Conservation (phyloP, 2,113 vertebrate species). For the Electrona antarctica region DNA sequence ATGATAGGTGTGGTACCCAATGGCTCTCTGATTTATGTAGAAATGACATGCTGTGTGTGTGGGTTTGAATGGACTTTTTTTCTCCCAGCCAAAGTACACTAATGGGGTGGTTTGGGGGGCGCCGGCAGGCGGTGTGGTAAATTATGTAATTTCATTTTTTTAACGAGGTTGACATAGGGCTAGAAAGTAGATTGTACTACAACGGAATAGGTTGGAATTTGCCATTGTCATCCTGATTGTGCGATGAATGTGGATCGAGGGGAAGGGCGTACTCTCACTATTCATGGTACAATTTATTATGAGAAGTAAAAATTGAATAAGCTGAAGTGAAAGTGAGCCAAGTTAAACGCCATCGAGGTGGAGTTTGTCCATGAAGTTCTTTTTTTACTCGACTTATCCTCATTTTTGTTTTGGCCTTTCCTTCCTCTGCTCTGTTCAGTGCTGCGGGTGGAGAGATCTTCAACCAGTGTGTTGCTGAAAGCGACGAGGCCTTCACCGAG, state of each 20-base stretch:
- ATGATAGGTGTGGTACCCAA: neutral
- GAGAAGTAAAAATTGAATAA: constrained; percentile 26
- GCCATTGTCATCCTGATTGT: constrained; percentile 11
- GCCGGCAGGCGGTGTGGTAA: neutral
- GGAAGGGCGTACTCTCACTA: constrained; percentile 48
- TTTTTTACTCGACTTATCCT: constrained; percentile 4
- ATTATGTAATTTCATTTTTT: constrained; percentile 36
- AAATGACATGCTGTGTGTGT: constrained; percentile 1
- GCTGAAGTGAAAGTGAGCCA: constrained; percentile 32
- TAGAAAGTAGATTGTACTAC: constrained; percentile 7
- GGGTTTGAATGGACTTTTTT: constrained; percentile 48
- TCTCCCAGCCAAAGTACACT: constrained; percentile 37
- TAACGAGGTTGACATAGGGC: neutral
- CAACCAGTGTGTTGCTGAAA: constrained; percentile 91
- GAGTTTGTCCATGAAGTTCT: neutral
- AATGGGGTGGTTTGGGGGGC: constrained; percentile 4
- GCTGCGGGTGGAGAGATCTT: constrained; percentile 97
- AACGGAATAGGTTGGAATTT: constrained; percentile 25
- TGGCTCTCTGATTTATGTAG: constrained; percentile 34
- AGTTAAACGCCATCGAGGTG: constrained; percentile 25
- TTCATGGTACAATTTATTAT: constrained; percentile 33
- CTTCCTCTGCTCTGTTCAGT: constrained; percentile 69
- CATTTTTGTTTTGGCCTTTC: constrained; percentile 29
- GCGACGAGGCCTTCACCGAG: constrained; percentile 94
- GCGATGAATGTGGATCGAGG: constrained; percentile 3